Percentiles rank a stretch among this genome's conserved stretches.
Conservation (phyloP, 2,113 vertebrate genomes). For the Eurystomus gularis region DNA sequence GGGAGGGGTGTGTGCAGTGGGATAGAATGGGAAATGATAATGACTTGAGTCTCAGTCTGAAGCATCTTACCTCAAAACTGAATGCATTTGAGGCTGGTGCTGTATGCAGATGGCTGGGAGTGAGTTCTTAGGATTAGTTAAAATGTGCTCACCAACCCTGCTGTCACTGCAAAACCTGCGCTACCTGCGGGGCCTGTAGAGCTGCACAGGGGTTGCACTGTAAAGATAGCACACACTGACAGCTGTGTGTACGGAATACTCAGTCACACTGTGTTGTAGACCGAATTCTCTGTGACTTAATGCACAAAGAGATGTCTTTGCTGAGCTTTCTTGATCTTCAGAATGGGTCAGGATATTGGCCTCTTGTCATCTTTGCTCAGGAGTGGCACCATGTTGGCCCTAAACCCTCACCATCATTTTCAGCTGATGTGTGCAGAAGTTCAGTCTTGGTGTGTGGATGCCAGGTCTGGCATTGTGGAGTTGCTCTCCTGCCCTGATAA, state of each 20-base stretch:
- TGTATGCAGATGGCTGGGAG: background rate
- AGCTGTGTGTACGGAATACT: background rate
- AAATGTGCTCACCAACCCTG: background rate
- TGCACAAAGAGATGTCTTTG: background rate
- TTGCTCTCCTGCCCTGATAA: background rate
- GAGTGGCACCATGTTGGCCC: background rate
- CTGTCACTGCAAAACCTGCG: background rate
- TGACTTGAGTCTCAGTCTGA: background rate
- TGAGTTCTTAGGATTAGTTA: background rate
- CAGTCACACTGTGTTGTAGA: rapidly evolving
- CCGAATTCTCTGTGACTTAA: background rate
- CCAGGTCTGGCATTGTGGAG: background rate
- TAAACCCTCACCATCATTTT: background rate
- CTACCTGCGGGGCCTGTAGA: background rate
- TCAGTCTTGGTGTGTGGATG: background rate
- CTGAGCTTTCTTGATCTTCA: background rate
- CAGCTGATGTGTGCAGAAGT: background rate
- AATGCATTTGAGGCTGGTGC: background rate
- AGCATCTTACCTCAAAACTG: background rate
- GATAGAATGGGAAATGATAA: background rate
- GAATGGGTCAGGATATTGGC: background rate
- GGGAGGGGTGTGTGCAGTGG: background rate
- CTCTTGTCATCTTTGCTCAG: background rate
- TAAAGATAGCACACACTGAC: background rate
- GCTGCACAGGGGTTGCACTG: rapidly evolving